phyloP scores from a whole-genome alignment of 2,797 vertebrate genomes.

The Muscicapa comitata region DNA sequence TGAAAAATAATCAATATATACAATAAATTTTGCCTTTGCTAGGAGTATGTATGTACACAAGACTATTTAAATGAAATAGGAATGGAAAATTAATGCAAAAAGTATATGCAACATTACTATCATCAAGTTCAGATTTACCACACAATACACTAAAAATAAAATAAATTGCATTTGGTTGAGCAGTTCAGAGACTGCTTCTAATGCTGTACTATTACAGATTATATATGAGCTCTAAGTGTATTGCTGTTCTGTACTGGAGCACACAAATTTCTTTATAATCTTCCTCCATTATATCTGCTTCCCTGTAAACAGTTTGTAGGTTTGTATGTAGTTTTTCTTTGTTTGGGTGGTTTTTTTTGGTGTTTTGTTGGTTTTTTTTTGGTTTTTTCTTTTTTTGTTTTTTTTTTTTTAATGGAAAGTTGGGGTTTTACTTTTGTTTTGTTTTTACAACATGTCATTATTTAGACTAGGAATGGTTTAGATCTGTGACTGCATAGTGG shows the following conservation, averaged over 20 bases:
- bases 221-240: background rate
- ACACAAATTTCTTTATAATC: background rate
- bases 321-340: background rate
- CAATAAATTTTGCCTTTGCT: background rate
- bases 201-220: background rate
- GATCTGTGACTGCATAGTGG: background rate
- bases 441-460: background rate
- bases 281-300: background rate
- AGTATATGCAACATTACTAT: background rate
- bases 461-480: background rate
- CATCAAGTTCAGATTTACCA: background rate
- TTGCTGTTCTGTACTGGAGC: background rate
- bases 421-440: background rate
- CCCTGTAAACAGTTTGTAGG: background rate
- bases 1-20: background rate
- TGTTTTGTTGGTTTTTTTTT: fast-evolving
- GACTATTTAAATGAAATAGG: background rate
- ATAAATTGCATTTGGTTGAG: background rate
- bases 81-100: background rate
- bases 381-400: fast-evolving
- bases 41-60: background rate
- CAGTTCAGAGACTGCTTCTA: background rate
- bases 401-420: background rate
- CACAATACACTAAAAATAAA: background rate
- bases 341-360: fast-evolving